phyloP scores from a whole-genome alignment of 2,797 vertebrate genomes.

The Halcyon smyrnensis region DNA sequence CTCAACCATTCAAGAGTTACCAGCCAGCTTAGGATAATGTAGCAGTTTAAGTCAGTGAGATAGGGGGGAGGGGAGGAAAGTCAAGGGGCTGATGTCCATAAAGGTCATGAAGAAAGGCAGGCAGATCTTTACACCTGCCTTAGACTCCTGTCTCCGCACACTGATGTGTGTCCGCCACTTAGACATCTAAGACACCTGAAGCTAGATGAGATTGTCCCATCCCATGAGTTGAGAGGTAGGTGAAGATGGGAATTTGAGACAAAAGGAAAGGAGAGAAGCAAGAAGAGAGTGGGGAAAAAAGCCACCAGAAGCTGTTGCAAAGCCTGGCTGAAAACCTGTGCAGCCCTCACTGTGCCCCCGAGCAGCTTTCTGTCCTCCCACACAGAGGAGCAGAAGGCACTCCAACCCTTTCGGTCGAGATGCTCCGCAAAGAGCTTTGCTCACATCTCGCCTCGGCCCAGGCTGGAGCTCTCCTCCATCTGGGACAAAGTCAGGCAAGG shows the following conservation, averaged over 20 bases:
- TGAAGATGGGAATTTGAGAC: background rate
- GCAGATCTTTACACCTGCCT: background rate
- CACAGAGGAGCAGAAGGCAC: background rate
- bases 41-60: background rate
- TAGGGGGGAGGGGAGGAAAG: background rate
- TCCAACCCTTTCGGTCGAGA: background rate
- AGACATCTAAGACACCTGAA: background rate
- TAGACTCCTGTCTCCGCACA: rapidly evolving
- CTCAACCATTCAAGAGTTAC: background rate
- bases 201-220: background rate
- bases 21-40: background rate
- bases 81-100: background rate
- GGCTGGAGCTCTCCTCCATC: background rate
- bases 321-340: background rate
- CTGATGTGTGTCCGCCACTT: rapidly evolving
- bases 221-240: rapidly evolving
- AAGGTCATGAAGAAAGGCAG: background rate
- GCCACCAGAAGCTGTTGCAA: background rate
- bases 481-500: background rate
- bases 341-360: background rate
- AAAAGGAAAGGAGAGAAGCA: background rate
- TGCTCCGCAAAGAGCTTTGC: background rate
- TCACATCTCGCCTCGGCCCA: rapidly evolving
- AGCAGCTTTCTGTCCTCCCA: background rate
- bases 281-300: background rate